Base-by-base conservation (phyloP, 2,797 vertebrate species). In the Phrynocephalus forsythii region DNA sequence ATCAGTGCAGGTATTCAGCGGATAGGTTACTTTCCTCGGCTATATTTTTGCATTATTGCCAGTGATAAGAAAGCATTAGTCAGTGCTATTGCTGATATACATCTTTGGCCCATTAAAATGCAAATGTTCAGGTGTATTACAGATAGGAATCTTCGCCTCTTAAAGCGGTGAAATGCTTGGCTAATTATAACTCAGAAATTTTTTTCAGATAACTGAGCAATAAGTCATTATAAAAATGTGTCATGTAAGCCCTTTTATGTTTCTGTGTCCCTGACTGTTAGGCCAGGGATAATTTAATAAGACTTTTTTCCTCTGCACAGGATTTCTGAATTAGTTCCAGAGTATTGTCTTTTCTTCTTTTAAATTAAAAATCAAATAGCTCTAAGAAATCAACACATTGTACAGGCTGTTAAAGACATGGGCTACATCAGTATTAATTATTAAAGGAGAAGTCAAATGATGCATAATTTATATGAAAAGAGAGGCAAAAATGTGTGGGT, bases 51-150 rank as follows among this genome's bases (percentile, higher is more conserved):
- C 89, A 82, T 93, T 95, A 92, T 88, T 93, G 86, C 50, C 11
- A 66, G 90, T 92, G 94, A 92, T 95, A 92, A 92, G 91, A 89
- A 83, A 87, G 90, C 91, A 91, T 93, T 76, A 67, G 0, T 93
- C 90, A 85, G 88, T 90, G 92, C 90, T 93, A 90, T 92, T 93
- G 89, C 92, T 92, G 93, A 95, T 95, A 94, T 91, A 93, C 91
- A 95, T 95, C 95, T 95, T 93, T 83, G 93, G 92, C 52, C 91
- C 91, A 96, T 95, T 96, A 95, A 95, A 95, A 96, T 96, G 95
- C 92, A 95, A 95, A 96, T 95, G 88, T 91, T 93, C 87, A 95
- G 93, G 93, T 94, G 92, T 87, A 92, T 90, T 86, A 93, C 85
- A 90, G 93, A 95, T 92, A 94, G 93, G 90, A 93, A 95, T 95